Evolutionary conservation across 2,797 vertebrate genomes (phyloP), one percentile per base, ranked within the genome.

Genomic region (Neoniphon sammara): DNA sequence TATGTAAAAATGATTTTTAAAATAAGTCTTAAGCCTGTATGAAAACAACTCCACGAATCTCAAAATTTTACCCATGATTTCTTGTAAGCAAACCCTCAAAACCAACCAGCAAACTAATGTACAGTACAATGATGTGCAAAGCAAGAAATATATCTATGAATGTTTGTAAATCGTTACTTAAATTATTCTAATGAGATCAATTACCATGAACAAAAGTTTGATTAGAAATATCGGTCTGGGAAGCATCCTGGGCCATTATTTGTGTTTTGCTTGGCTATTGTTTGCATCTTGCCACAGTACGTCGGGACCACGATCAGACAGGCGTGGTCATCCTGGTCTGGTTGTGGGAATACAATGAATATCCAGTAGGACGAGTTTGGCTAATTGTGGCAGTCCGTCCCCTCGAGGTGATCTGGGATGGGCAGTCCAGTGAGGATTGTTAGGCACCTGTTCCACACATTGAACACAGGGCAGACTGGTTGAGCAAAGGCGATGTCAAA

Each of bases 371-470:
- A 53, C 56, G 14, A 7, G 30, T 61, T 55, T 62, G 18, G 39
- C 91, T 73, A 93, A 86, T 97, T 94, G 0, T 94, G 93, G 88
- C 94, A 96, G 88, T 98, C 98, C 0, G 91, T 91, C 57, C 94
- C 95, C 83, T 99, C 98, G 78, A 99, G 92, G 86, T 98, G 96
- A 82, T 99, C 98, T 1, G 98, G 97, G 88, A 99, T 98, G 47
- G 98, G 98, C 82, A 99, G 96, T 46, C 98, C 98, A 0, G 96
- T 98, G 89, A 99, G 96, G 88, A 99, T 93, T 31, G 97, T 99
- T 87, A 99, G 87, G 85, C 97, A 97, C 86, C 96, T 96, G 91
- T 99, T 99, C 98, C 98, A 99, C 85, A 99, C 95, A 1, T 97
- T 99, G 85, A 99, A 99, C 0, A 98, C 98, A 1, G 98, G 97